These are phyloP conservation scores for Atta cephalotes DNA, from an alignment of 1,140 invertebrate species.

Conservation along the genomic window DNA sequence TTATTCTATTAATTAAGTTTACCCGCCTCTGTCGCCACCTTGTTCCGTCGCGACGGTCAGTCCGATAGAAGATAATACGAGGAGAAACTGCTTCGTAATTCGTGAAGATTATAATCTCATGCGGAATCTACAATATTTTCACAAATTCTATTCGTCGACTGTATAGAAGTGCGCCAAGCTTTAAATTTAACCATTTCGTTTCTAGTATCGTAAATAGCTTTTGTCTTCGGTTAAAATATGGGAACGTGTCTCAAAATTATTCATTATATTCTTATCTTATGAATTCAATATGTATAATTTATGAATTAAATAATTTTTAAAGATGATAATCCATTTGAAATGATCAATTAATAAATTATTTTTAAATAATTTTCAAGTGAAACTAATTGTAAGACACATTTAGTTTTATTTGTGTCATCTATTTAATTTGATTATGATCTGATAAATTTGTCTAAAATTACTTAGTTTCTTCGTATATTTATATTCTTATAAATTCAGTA, in stretches of 20 bases:
- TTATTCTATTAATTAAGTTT: conserved; percentile 80
- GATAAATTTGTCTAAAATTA: neutral
- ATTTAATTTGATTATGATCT: conserved; percentile 18
- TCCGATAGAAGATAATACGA: conserved; percentile 45
- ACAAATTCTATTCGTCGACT: conserved; percentile 2
- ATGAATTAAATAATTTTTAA: conserved; percentile 18
- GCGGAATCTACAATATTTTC: conserved; percentile 26
- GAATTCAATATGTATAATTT: neutral
- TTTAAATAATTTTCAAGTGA: too few relatives aligned
- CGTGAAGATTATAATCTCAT: conserved; percentile 39
- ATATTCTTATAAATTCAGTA: neutral
- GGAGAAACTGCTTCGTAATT: conserved; percentile 50
- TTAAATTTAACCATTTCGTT: neutral
- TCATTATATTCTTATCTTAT: neutral
- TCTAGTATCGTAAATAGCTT: neutral
- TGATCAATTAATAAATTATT: too few relatives aligned
- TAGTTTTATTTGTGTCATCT: neutral
- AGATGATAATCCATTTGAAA: too few relatives aligned
- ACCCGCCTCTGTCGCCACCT: conserved; percentile 35
- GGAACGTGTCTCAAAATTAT: neutral
- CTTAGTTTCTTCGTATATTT: neutral
- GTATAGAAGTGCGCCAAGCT: neutral
- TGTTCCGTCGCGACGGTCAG: conserved; percentile 56
- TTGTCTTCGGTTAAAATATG: neutral
- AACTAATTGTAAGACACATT: neutral